A percentile compares a stretch with the other conserved stretches of the same genome.
Evolutionary conservation across 1,140 invertebrate species (phyloP).

Genomic region (Drosophila bocki): DNA sequence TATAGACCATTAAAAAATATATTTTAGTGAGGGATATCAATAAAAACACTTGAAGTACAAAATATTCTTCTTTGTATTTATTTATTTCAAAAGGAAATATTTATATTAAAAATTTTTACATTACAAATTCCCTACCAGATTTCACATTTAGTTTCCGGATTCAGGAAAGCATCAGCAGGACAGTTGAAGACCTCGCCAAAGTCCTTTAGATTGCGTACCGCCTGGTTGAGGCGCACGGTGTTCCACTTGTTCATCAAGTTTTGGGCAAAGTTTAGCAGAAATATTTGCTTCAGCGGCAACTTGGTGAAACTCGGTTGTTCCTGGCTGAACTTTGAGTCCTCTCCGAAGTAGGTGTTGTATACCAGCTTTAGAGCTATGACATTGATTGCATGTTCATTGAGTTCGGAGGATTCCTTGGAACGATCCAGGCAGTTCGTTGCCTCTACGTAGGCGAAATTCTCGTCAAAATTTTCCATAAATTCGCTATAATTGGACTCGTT

Average conservation of each 20-base stretch:
- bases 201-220: neutral
- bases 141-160: neutral
- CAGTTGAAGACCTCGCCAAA: conserved; percentile 3
- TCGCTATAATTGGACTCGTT: neutral
- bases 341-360: neutral
- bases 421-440: neutral
- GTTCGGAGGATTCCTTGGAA: neutral
- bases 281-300: neutral
- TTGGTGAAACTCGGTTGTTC: neutral
- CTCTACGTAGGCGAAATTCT: neutral
- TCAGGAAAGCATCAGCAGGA: neutral
- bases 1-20: neutral
- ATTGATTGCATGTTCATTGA: neutral
- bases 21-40: neutral
- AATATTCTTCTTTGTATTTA: neutral
- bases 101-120: neutral
- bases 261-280: neutral
- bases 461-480: neutral
- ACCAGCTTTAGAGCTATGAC: neutral
- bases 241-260: neutral
- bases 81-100: neutral
- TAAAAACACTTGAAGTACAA: neutral
- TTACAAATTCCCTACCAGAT: neutral
- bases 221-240: neutral
- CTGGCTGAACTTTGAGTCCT: neutral